Conservation (phyloP, 2,113 vertebrate species). For the Chloroceryle aenea region DNA sequence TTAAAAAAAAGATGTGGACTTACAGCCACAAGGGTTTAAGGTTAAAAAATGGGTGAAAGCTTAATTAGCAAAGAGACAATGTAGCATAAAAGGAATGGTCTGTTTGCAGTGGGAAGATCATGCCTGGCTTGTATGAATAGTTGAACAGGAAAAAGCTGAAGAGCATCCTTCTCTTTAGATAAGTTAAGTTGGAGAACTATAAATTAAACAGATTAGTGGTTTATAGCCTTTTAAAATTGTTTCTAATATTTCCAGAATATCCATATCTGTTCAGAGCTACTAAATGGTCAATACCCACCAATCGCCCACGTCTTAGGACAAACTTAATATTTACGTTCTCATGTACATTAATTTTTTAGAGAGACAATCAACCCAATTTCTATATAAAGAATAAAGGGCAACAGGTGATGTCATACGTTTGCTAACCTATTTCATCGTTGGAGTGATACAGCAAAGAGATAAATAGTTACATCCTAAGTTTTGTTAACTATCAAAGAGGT, state of each 20-base stretch:
- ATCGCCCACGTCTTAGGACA: neutral
- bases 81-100: neutral
- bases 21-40: neutral
- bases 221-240: too few relatives aligned
- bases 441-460: neutral
- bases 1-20: neutral
- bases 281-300: neutral
- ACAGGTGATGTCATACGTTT: neutral
- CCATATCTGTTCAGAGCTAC: neutral
- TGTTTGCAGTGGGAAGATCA: neutral
- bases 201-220: neutral
- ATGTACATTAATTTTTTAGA: neutral
- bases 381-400: neutral
- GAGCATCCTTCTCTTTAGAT: neutral
- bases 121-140: neutral
- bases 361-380: neutral
- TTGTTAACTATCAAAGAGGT: neutral
- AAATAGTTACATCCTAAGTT: neutral
- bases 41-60: neutral
- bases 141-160: neutral
- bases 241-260: neutral
- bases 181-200: neutral
- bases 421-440: neutral
- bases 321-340: neutral
- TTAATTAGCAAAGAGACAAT: neutral